A percentile compares a stretch with the other conserved stretches of the same genome.
Evolutionary conservation across 2,888 invertebrate species (phyloP).

Genomic region (Piscicola geometra): DNA sequence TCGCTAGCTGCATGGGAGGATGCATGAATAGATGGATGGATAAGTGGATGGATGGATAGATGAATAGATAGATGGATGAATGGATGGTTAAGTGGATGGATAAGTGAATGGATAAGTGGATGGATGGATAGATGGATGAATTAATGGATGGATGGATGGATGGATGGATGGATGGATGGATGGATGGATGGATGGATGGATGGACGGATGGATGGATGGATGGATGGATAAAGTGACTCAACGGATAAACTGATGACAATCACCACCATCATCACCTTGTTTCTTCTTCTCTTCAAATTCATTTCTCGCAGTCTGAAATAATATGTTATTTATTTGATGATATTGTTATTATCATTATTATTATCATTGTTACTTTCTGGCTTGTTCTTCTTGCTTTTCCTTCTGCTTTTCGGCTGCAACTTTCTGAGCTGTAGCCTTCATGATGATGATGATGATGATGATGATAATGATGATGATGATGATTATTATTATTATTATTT

Average conservation of each 20-base stretch:
- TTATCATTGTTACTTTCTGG: slow-evolving; percentile 61
- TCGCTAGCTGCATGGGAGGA: slow-evolving; percentile 66
- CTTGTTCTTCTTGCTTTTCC: slow-evolving; percentile 79
- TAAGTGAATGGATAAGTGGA: neutral
- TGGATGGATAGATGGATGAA: too few species aligned
- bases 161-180: neutral
- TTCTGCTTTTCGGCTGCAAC: slow-evolving; percentile 62
- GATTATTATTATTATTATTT: neutral
- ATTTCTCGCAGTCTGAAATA: slow-evolving; percentile 65
- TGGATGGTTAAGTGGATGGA: too few species aligned
- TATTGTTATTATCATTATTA: too few species aligned
- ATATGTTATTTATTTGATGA: too few species aligned
- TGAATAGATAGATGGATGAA: neutral
- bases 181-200: neutral
- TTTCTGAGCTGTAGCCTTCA: slow-evolving; percentile 32
- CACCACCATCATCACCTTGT: slow-evolving; percentile 61
- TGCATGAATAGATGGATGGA: neutral
- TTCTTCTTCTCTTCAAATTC: slow-evolving; percentile 79
- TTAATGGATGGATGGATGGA: too few species aligned
- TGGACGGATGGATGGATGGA: neutral
- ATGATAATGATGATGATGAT: slow-evolving; percentile 19
- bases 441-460: slow-evolving; percentile 13
- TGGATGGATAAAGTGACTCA: neutral
- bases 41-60: neutral
- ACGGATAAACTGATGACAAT: neutral